Conservation (phyloP, 2,113 vertebrate species). For the Eonycteris spelaea region DNA sequence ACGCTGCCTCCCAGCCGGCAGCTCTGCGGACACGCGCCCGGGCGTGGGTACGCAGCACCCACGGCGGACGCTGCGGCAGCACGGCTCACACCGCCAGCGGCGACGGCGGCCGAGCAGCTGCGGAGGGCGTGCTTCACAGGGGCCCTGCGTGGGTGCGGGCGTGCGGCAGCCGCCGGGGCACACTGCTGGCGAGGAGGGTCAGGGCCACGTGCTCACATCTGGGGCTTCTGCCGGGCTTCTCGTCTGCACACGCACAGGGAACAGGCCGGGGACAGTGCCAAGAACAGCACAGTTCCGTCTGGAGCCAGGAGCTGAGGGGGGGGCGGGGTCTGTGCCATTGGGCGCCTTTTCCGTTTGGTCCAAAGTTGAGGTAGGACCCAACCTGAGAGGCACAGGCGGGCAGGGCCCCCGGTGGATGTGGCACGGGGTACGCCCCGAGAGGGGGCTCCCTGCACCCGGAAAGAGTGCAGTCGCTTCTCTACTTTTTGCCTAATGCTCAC, state of each 20-base stretch:
- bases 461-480: background rate
- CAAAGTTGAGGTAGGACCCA: background rate
- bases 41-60: too few species aligned
- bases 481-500: background rate
- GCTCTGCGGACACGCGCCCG: too few species aligned
- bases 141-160: too few species aligned
- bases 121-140: too few species aligned
- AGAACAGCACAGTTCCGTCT: background rate
- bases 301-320: too few species aligned
- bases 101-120: too few species aligned
- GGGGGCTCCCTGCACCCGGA: background rate
- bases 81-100: too few species aligned
- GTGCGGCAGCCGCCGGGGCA: too few species aligned
- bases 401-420: background rate
- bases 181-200: too few species aligned
- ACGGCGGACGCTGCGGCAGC: too few species aligned
- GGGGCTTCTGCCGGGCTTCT: background rate
- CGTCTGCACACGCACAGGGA: background rate
- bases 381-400: background rate
- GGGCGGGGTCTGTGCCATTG: background rate
- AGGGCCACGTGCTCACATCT: too few species aligned
- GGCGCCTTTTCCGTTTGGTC: background rate
- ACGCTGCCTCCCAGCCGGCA: background rate
- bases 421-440: fast-evolving
- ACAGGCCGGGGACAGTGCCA: background rate